Percentiles rank a stretch among this genome's conserved stretches.
These are phyloP conservation scores for Encarsia formosa DNA, from an alignment of 2,888 invertebrate species.

Conservation along the genomic window DNA sequence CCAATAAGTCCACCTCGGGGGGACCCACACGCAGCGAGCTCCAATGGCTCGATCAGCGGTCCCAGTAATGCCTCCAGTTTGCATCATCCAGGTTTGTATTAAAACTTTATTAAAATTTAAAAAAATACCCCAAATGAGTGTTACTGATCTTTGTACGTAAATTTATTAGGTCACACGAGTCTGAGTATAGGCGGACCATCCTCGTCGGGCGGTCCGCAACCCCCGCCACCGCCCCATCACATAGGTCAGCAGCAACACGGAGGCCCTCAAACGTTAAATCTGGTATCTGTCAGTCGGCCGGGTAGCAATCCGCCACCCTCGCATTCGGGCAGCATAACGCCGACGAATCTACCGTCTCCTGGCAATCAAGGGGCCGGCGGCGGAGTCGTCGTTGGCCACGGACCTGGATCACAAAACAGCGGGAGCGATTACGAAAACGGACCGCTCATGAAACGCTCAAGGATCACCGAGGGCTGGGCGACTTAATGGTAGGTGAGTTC, in stretches of 20 bases:
- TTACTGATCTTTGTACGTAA: no score
- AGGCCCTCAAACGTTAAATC: conserved; percentile 41
- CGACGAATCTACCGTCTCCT: conserved; percentile 74
- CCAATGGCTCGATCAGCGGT: conserved; percentile 45
- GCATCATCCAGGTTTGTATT: conserved; percentile 33
- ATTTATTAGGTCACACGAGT: conserved; percentile 46
- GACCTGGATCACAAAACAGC: conserved; percentile 52
- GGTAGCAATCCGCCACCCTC: conserved; percentile 48
- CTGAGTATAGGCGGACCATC: conserved; percentile 45
- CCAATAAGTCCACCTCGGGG: conserved; percentile 92
- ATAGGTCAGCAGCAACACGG: conserved; percentile 37
- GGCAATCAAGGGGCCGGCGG: conserved; percentile 48
- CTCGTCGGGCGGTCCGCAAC: conserved; percentile 24
- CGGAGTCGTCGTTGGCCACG: conserved; percentile 48
- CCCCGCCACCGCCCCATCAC: conserved; percentile 40
- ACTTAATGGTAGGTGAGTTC: conserved; percentile 63
- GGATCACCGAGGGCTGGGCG: conserved; percentile 86
- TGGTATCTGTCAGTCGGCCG: conserved; percentile 46
- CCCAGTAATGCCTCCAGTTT: conserved; percentile 52
- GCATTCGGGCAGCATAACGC: conserved; percentile 71
- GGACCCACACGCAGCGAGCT: conserved; percentile 56
- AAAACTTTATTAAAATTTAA: no score
- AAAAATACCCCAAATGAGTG: no score
- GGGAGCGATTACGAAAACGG: conserved; percentile 63
- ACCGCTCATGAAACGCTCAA: conserved; percentile 74